phyloP scores from a whole-genome alignment of 1,140 invertebrate species.

The Triops longicaudatus region DNA sequence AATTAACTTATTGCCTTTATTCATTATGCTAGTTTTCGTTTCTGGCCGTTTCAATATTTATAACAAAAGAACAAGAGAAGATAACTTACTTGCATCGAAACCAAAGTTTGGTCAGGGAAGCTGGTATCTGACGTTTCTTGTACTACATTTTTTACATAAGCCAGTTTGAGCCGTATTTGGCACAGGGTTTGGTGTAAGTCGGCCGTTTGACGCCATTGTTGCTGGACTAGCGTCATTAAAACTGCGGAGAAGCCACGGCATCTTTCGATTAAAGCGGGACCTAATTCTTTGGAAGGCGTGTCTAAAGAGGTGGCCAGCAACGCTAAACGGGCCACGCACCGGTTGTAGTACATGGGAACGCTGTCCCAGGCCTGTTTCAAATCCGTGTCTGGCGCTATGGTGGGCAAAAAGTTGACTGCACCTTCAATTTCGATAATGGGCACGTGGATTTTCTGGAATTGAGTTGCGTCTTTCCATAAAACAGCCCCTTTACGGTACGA shows the following conservation, averaged over 20 bases:
- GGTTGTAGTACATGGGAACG: slow-evolving; percentile 66
- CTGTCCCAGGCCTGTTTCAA: slow-evolving; percentile 54
- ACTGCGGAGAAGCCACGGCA: slow-evolving; percentile 64
- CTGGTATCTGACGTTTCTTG: not conserved
- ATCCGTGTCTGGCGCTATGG: slow-evolving; percentile 25
- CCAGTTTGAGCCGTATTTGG: slow-evolving; percentile 9
- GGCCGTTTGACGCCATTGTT: slow-evolving; percentile 21
- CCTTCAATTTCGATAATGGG: slow-evolving; percentile 23
- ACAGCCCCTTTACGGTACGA: slow-evolving; percentile 64
- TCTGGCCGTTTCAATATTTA: no score
- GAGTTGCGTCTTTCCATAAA: slow-evolving; percentile 29
- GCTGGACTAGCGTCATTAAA: slow-evolving; percentile 22
- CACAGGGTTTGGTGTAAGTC: slow-evolving; percentile 9
- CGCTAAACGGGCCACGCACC: slow-evolving; percentile 57
- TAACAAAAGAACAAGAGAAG: no score
- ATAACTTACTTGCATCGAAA: not conserved
- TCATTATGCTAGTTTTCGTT: no score
- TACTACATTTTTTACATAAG: not conserved
- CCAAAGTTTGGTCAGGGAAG: not conserved
- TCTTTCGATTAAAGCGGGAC: slow-evolving; percentile 66
- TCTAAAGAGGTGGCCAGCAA: slow-evolving; percentile 53
- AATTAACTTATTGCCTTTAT: not conserved
- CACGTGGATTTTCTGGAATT: not conserved
- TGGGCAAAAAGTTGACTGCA: slow-evolving; percentile 11
- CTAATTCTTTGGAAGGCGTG: slow-evolving; percentile 65